A percentile compares a stretch with the other conserved stretches of the same genome.
These are phyloP conservation scores for Drosophila nigromelanica DNA, from an alignment of 1,140 invertebrate genomes.

Conservation along the genomic window DNA sequence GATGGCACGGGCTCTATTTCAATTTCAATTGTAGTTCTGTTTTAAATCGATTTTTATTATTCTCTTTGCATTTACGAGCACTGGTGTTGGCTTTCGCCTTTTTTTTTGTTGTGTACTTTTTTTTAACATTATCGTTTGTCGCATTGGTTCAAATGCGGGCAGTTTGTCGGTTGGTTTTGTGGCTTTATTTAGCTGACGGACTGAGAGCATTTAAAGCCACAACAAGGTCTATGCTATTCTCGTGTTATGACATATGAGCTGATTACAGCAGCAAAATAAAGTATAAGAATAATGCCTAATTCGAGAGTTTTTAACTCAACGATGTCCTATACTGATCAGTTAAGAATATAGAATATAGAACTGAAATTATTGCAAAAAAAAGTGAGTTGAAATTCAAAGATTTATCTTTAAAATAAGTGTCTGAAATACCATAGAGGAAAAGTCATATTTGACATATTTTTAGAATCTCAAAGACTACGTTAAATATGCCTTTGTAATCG, in stretches of 20 bases:
- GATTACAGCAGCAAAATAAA: constrained; percentile 4
- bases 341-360: too few relatives aligned
- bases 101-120: constrained; percentile 17
- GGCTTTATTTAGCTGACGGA: constrained; percentile 49
- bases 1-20: constrained; percentile 60
- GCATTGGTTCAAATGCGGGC: constrained; percentile 18
- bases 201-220: constrained; percentile 35
- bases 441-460: too few relatives aligned
- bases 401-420: too few relatives aligned
- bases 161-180: constrained; percentile 37
- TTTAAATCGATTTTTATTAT: constrained; percentile 81
- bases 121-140: constrained; percentile 27
- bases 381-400: too few relatives aligned
- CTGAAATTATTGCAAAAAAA: too few relatives aligned
- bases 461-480: too few relatives aligned
- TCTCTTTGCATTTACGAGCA: constrained; percentile 24
- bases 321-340: neutral
- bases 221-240: constrained; percentile 37
- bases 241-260: constrained; percentile 12
- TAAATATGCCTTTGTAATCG: too few relatives aligned
- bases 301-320: neutral
- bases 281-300: neutral
- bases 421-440: too few relatives aligned
- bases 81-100: constrained; percentile 22
- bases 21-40: constrained; percentile 78